Base-by-base conservation (phyloP, 1,140 invertebrate genomes). In the Papilio glaucus region DNA sequence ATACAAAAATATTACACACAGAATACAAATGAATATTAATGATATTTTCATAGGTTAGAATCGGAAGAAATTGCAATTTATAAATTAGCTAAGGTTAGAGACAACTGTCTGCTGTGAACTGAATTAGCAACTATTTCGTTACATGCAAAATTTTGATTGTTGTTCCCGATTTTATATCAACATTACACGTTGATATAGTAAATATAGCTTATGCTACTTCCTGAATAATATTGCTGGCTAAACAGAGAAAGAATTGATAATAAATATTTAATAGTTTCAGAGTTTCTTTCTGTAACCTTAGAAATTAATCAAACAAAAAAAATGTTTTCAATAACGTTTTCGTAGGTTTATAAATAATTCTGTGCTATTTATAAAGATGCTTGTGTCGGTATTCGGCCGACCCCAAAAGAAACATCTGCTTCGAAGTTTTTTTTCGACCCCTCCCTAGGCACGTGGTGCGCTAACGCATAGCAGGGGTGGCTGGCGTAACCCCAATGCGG, bases 401-500 rank as follows among this genome's bases (percentile, higher is more conserved):
- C 65, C 65, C 71, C 38, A 73, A 76, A 45, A 37, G 77, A 63
- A 89, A 91, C 90, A 92, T 92, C 90, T 92, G 90, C 86, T 77
- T 78, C 73, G 72, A 80, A 76, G 82, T 77, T 73, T 75, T 62
- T 73, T 67, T 49, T 73, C 62, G 62, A 73, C 80, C 82, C 73
- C 72, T 63, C 41, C 26, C 67, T 72, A 71, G 81, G 81, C 88
- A 90, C 90, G 89, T 90, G 90, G 89, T 90, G 90, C 90, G 88
- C 84, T 76, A 65, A 73, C 80, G 75, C 86, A 79, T 81, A 86
- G 83, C 86, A 90, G 85, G 90, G 90, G 90, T 89, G 79, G 83
- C 85, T 69, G 78, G 61, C 74, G 80, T 83, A 92, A 87, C 90
- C 89, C 82, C 89, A 89, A 90, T 88, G 83, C 84, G 82, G 85